Conservation (phyloP, 2,797 vertebrate species). For the Neosilurus mollespiculum region DNA sequence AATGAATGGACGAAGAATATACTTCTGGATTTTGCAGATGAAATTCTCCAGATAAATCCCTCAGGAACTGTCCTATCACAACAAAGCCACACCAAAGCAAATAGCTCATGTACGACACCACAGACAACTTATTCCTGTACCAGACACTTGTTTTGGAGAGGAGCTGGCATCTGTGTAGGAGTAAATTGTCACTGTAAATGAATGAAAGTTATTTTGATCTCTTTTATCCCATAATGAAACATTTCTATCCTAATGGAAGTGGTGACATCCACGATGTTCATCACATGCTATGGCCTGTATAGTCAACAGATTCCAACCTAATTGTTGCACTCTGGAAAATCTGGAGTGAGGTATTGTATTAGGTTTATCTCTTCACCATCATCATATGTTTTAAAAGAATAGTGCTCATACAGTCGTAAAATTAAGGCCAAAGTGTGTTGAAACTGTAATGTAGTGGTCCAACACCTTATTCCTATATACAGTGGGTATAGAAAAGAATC, state of each 20-base stretch:
- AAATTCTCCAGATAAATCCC: no score
- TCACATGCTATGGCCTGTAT: background rate
- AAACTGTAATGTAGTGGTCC: background rate
- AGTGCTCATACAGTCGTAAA: background rate
- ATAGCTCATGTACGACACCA: no score
- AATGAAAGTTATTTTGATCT: background rate
- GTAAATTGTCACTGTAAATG: background rate
- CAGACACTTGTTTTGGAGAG: background rate
- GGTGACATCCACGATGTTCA: background rate
- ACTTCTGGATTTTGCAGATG: no score
- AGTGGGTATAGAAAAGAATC: no score
- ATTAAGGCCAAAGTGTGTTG: background rate
- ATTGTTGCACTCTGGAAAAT: background rate
- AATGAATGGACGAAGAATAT: no score
- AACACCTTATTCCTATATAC: background rate
- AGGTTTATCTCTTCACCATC: background rate
- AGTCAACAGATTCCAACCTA: background rate
- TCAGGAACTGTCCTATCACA: no score
- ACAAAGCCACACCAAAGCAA: no score
- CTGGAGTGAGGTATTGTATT: background rate
- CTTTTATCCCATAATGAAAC: background rate
- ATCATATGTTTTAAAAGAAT: background rate
- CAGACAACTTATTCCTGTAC: no score
- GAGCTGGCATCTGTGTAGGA: background rate
- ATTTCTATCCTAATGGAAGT: background rate